Base-by-base conservation (phyloP, 2,888 invertebrate genomes). In the Caenorhabditis sinica region DNA sequence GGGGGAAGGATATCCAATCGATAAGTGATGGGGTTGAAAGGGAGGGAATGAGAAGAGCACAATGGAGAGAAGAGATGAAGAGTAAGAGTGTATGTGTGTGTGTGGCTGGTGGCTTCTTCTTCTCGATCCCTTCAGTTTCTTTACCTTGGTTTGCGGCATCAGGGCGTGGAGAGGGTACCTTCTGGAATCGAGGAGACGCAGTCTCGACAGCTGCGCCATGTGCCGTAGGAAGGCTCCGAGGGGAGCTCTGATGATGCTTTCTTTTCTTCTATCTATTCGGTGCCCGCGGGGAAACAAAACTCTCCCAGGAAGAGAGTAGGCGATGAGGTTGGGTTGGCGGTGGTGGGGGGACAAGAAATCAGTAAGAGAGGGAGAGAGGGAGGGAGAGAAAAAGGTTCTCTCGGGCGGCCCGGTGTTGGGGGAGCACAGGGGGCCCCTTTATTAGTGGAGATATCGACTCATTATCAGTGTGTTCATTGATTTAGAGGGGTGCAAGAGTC, bases 171-270 rank as follows among this genome's bases (percentile, higher is more conserved):
- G 56, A 15, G 28, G 25, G 28, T 56, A 56, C 28, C 56, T 56
- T 56, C 56, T 56, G 28, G 28, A 56, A 56, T 49, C 13, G 49
- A 23, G 28, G 80, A 80, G 80, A 80, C 80, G 80, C 72, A 72
- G 72, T 65, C 72, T 65, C 49, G 80, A 80, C 80, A 80, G 80
- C 80, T 80, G 80, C 80, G 80, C 80, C 80, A 80, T 80, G 80
- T 80, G 80, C 77, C 77, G 77, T 76, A 40, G 63, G 30, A 8
- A 53, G 68, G 36, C 33, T 68, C 69, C 36, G 77, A 66, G 51
- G 65, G 66, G 33, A 58, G 65, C 33, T 61, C 75, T 65, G 33
- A 33, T 33, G 33, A 33, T 33, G 40, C 40, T 40, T 13, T 40
- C 11, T 49, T 11, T 49, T 49, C 49, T 45, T 45, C 13, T 40